Base-by-base conservation (phyloP, 2,113 vertebrate species). In the Recurvirostra avosetta region DNA sequence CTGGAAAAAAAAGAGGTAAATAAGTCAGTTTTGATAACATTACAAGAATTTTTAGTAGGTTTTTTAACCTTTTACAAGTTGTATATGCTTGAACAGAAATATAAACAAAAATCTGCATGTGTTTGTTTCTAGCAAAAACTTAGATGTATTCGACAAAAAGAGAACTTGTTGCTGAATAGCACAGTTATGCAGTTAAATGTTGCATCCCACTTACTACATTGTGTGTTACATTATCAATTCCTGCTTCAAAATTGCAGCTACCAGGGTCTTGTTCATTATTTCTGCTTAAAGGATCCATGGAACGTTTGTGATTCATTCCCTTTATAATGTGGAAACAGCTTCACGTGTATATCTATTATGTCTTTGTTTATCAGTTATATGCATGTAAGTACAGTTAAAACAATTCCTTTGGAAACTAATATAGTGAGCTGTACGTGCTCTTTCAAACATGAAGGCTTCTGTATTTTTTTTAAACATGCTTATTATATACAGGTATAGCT, bases 1-100 rank as follows among this genome's bases (percentile, higher is more conserved):
- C 50, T 94, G 56, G 34, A 95, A 80, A 95, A 86, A 94, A 81
- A 78, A 32, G 36, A 96, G 53, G 86, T 90, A 94, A 96, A 94
- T 90, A 94, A 93, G 58, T 87, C 73, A 83, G 62, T 70, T 94
- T 30, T 71, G 68, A 77, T 84, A 84, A 65, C 5, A n/a, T 20
- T 45, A 25, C 7, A 65, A 78, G 11, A 75, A 5, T 90, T 92
- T 78, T 75, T 66, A 53, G 18, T 34, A 47, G 40, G 4, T n/a
- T 34, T 49, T 76, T 58, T 68, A 58, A 20, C 14, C 17, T 83
- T 70, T 71, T 47, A n/a, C 6, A 49, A 71, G 15, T 56, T 56
- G 78, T 43, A 11, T 73, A 40, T 15, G 5, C 36, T 59, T 59
- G 36, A 73, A 40, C 11, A 72, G 61, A 84, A 79, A 61, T n/a